Conservation (phyloP, 2,888 invertebrate species). For the Pachydiplax longipennis region DNA sequence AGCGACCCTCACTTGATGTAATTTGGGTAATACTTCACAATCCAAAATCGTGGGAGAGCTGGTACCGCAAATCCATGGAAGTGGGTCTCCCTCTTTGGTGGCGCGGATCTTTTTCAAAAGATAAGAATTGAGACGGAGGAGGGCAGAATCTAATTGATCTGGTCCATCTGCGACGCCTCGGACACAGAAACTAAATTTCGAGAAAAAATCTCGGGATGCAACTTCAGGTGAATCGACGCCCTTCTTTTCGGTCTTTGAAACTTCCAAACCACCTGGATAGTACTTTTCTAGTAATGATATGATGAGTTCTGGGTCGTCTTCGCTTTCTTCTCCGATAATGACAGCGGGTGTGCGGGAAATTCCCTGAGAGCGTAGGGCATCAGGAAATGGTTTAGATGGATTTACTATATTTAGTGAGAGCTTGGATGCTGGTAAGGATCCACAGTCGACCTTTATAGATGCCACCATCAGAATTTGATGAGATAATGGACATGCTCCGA, state of each 20-base stretch:
- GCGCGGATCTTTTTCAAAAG: conserved; percentile 26
- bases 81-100: conserved; percentile 32
- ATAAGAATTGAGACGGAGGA: conserved; percentile 48
- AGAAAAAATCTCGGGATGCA: conserved; percentile 51
- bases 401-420: conserved; percentile 51
- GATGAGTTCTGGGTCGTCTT: conserved; percentile 42
- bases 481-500: conserved; percentile 52
- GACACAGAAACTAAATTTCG: conserved; percentile 52
- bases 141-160: conserved; percentile 51
- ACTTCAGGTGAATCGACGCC: neutral
- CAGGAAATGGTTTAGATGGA: conserved; percentile 51
- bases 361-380: conserved; percentile 50
- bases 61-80: conserved; percentile 49
- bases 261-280: conserved; percentile 13
- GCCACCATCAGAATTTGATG: conserved; percentile 52
- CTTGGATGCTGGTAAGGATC: conserved; percentile 46
- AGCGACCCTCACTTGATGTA: conserved; percentile 53
- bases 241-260: neutral
- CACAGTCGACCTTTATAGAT: conserved; percentile 49
- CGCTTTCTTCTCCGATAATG: conserved; percentile 47
- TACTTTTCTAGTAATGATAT: neutral
- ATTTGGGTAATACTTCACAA: conserved; percentile 52
- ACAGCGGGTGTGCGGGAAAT: conserved; percentile 51
- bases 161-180: conserved; percentile 51
- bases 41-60: conserved; percentile 50